Evolutionary conservation across 2,888 invertebrate genomes (phyloP).

Genomic region (Hofmannophila pseudospretella): DNA sequence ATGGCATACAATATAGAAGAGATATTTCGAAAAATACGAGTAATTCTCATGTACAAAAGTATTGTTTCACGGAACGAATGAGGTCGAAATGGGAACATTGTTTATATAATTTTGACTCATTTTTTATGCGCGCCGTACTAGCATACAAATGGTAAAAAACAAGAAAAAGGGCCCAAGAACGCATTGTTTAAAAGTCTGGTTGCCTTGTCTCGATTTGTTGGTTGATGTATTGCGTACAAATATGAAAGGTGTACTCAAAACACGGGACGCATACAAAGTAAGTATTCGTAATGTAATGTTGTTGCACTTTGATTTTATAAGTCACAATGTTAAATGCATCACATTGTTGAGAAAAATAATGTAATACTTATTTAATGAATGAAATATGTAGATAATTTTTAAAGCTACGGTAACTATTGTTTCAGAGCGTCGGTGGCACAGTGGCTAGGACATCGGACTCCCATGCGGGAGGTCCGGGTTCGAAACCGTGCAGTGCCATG

Average conservation of each 20-base stretch:
- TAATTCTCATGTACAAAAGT: constrained; percentile 14
- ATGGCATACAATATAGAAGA: constrained; percentile 9
- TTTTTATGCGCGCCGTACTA: constrained; percentile 24
- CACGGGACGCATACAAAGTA: constrained; percentile 33
- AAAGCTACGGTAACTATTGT: no score
- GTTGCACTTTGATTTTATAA: neutral
- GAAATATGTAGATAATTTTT: no score
- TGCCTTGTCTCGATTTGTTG: constrained; percentile 34
- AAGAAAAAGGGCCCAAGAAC: constrained; percentile 23
- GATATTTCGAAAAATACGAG: constrained; percentile 10
- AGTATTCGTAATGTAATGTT: neutral
- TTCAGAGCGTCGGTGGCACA: no score
- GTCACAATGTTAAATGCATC: no score
- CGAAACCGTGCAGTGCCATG: no score
- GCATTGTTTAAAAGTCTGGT: constrained; percentile 37
- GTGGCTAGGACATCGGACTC: no score
- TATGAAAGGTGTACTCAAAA: constrained; percentile 17
- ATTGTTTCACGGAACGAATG: constrained; percentile 17
- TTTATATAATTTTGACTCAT: constrained; percentile 23
- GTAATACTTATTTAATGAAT: no score
- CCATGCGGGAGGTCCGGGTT: no score
- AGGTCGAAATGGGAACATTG: constrained; percentile 17
- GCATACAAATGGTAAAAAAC: constrained; percentile 41
- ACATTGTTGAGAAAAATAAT: no score
- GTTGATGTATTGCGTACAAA: constrained; percentile 30